Evolutionary conservation across 1,140 invertebrate genomes (phyloP), one percentile per base, ranked within the genome.

Genomic region (Choristoneura fumiferana): DNA sequence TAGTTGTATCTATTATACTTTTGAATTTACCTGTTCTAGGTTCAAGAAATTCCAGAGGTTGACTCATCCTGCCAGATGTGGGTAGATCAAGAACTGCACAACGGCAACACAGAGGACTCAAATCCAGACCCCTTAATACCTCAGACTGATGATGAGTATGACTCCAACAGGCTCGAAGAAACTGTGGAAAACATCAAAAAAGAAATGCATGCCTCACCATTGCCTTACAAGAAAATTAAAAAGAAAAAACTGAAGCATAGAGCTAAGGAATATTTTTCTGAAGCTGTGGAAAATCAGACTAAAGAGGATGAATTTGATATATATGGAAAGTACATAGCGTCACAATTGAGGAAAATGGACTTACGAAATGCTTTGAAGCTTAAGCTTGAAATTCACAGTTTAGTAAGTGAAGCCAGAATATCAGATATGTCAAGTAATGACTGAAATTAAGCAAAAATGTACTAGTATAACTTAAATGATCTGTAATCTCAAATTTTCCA

Each of bases 271-370:
- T 68, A 69, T 58, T 69, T 65, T 10, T 63, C 60, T 22, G 64
- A 71, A 63, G 66, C 59, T 35, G n/a, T 39, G 15, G 55, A 17
- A 61, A 72, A 38, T 58, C 5, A 40, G 1, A 17, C 12, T 34
- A 67, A 60, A 39, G 78, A 84, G 37, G 79, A 82, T 69, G 79
- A 82, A 59, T 82, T 84, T 78, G 81, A 84, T 68, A 79, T 84
- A 36, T 84, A 81, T 65, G 81, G 81, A 6, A 84, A 82, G 62
- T 84, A 68, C 55, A 81, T 84, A 55, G 81, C 81, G 1, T 59
- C 74, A 17, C 81, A 84, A 54, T 45, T 84, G 14, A 70, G 77
- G 60, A 69, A 71, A 55, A 81, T 84, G 77, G 67, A 81, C 14
- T 54, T 79, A 13, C 69, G 73, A 9, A 78, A 71, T 57, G 77